phyloP scores from a whole-genome alignment of 2,888 invertebrate genomes.

The Hipparchia sbordonii region DNA sequence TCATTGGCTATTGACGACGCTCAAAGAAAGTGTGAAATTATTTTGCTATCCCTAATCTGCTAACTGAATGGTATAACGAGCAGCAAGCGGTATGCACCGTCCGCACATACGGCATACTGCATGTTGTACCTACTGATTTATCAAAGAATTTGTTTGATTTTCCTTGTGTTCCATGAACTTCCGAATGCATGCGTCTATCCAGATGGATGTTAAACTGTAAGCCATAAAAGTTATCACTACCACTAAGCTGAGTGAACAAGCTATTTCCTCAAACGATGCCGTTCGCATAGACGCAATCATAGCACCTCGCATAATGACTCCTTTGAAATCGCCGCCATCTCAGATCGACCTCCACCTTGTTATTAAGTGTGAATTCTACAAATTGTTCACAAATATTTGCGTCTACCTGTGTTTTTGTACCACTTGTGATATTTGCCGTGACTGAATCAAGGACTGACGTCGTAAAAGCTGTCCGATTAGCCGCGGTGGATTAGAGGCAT shows the following conservation, averaged over 20 bases:
- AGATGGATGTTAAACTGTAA: neutral
- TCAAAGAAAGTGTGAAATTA: too few relatives aligned
- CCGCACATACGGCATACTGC: too few relatives aligned
- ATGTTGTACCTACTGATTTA: too few relatives aligned
- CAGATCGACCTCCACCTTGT: slow-evolving; percentile 64
- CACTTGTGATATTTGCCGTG: slow-evolving; percentile 73
- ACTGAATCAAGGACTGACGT: slow-evolving; percentile 64
- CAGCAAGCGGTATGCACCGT: too few relatives aligned
- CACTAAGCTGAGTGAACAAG: slow-evolving; percentile 3
- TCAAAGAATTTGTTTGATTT: neutral
- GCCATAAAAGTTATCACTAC: slow-evolving; percentile 20
- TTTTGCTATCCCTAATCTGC: too few relatives aligned
- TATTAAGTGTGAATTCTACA: slow-evolving; percentile 82
- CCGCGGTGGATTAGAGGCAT: slow-evolving; percentile 60
- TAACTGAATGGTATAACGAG: too few relatives aligned
- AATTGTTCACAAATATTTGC: slow-evolving; percentile 82
- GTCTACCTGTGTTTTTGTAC: slow-evolving; percentile 76
- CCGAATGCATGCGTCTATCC: too few relatives aligned
- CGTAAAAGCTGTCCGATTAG: slow-evolving; percentile 68
- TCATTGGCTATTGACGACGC: too few relatives aligned
- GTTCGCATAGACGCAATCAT: slow-evolving; percentile 65
- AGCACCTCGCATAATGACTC: slow-evolving; percentile 68
- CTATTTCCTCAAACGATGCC: slow-evolving; percentile 38
- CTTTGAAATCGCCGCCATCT: slow-evolving; percentile 67
- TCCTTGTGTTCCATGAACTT: neutral